Percentiles rank a stretch among this genome's conserved stretches.
phyloP scores from a whole-genome alignment of 2,797 vertebrate genomes.

The Sphenopsis melanotis region DNA sequence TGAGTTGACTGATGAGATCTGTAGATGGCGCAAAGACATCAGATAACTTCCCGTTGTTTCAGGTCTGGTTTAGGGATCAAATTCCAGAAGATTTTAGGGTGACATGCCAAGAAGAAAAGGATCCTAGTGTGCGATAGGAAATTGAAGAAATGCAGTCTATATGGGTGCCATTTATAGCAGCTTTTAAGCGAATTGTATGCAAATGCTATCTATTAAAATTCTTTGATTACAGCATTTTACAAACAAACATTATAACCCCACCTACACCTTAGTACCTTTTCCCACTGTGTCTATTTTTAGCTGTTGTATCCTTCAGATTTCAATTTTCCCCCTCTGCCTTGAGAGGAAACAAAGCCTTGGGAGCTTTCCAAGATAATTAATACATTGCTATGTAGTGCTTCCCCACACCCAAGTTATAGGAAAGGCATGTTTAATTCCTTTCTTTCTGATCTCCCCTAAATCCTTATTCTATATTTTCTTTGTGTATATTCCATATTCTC shows the following conservation, averaged over 20 bases:
- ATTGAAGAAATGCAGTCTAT: background rate
- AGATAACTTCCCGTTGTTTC: fast-evolving
- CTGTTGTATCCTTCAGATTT: background rate
- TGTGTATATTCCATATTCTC: background rate
- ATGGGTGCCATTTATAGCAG: background rate
- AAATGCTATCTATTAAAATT: background rate
- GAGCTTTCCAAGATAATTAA: background rate
- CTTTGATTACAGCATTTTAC: background rate
- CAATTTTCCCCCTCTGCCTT: background rate
- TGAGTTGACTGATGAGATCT: background rate
- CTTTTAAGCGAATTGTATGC: background rate
- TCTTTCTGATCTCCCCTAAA: background rate
- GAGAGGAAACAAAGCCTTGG: background rate
- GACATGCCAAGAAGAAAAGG: background rate
- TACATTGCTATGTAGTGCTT: background rate
- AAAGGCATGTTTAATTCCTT: background rate
- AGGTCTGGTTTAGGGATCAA: background rate
- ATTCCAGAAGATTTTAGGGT: background rate
- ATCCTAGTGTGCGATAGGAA: background rate
- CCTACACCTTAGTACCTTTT: background rate
- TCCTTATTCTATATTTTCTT: background rate
- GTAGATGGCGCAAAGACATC: background rate
- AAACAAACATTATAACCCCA: background rate
- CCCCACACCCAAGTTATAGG: background rate
- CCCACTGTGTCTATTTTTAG: background rate